Evolutionary conservation across 1,140 invertebrate genomes (phyloP).

Genomic region (Dufourea novaeangliae): DNA sequence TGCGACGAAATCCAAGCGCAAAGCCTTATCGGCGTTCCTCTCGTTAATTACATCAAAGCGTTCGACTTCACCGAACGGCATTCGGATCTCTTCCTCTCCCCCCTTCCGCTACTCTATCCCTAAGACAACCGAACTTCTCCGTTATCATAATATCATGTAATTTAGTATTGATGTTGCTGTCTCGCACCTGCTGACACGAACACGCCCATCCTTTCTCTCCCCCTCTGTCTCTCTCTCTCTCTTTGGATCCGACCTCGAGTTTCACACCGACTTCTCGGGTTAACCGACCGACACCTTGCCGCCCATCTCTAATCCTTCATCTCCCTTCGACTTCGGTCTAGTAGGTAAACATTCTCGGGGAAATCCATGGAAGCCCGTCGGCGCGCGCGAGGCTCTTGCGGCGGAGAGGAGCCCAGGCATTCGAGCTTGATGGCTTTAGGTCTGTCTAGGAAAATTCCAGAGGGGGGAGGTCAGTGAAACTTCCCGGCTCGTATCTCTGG

Average conservation of each 20-base stretch:
- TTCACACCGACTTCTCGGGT: slow-evolving; percentile 59
- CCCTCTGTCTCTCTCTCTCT: background rate
- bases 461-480: slow-evolving; percentile 25
- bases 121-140: slow-evolving; percentile 7
- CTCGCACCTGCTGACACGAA: slow-evolving; percentile 25
- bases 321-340: slow-evolving; percentile 62
- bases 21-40: background rate
- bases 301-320: slow-evolving; percentile 60
- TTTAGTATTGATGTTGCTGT: slow-evolving; percentile 27
- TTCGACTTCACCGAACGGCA: background rate
- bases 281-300: slow-evolving; percentile 56
- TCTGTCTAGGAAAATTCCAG: slow-evolving; percentile 46
- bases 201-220: background rate
- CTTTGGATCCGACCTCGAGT: slow-evolving; percentile 34
- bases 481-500: background rate
- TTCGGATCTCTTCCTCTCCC: too few relatives aligned
- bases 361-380: slow-evolving; percentile 51
- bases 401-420: slow-evolving; percentile 26
- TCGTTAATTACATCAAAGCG: slow-evolving; percentile 15
- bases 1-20: background rate
- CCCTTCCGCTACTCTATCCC: background rate
- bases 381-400: slow-evolving; percentile 39
- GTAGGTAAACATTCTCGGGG: slow-evolving; percentile 59
- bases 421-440: slow-evolving; percentile 34
- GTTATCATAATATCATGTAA: slow-evolving; percentile 44